Conservation (phyloP, 2,888 invertebrate genomes). For the Drosophila multiciliata region DNA sequence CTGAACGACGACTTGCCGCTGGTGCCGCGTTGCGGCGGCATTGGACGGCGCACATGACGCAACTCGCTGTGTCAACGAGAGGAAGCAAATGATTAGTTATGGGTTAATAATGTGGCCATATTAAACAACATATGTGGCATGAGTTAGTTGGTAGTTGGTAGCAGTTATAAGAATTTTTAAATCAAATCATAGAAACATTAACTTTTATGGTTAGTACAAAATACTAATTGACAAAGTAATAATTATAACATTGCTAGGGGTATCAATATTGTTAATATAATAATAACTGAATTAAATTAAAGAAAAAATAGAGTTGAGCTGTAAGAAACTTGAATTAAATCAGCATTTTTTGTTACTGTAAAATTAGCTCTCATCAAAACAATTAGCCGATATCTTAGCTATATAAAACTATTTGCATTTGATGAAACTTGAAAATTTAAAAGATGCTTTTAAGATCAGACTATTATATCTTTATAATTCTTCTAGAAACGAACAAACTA, state of each 20-base stretch:
- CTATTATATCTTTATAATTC: not conserved
- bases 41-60: slow-evolving; percentile 88
- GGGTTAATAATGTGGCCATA: not conserved
- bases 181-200: not conserved
- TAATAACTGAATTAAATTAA: not conserved
- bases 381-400: too few species aligned
- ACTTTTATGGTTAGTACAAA: not conserved
- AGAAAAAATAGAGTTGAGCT: not conserved
- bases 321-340: not conserved
- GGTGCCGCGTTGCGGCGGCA: slow-evolving; percentile 86
- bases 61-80: slow-evolving; percentile 86
- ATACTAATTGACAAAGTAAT: not conserved
- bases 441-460: not conserved
- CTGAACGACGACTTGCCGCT: slow-evolving; percentile 86
- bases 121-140: not conserved
- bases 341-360: not conserved
- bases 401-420: not conserved
- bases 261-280: not conserved
- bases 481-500: too few species aligned
- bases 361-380: not conserved
- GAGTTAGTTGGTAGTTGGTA: slow-evolving; percentile 6
- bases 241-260: not conserved
- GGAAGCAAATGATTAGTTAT: slow-evolving; percentile 9
- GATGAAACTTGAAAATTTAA: not conserved
- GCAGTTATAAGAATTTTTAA: not conserved